Percentiles rank a stretch among this genome's conserved stretches.
Evolutionary conservation across 2,888 invertebrate species (phyloP).

Genomic region (Sarcophaga caerulescens): DNA sequence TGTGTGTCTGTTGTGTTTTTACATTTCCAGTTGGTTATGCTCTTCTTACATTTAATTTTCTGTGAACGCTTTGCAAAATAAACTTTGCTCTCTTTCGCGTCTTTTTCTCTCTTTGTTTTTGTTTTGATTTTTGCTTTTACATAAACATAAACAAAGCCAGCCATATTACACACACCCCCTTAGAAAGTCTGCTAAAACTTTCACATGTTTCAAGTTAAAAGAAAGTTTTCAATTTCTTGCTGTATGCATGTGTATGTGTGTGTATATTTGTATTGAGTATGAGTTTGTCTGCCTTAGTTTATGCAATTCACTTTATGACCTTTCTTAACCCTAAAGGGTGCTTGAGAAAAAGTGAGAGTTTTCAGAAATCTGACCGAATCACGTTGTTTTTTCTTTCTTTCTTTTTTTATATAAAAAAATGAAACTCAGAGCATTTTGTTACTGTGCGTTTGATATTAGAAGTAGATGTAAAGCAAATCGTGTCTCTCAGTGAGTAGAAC

Average conservation of each 20-base stretch:
- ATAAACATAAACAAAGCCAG: background rate
- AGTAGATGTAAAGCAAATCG: background rate
- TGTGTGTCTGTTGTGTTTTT: conserved; percentile 1
- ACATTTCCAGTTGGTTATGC: background rate
- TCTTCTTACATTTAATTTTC: background rate
- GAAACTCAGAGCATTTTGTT: too few relatives aligned
- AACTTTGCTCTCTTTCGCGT: conserved; percentile 2
- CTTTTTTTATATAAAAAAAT: background rate
- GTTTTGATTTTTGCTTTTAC: background rate
- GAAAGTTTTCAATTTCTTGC: conserved; percentile 12
- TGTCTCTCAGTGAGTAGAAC: background rate
- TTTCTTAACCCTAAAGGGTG: conserved; percentile 57
- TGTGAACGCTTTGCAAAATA: background rate
- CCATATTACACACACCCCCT: conserved; percentile 13
- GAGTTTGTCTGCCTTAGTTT: background rate
- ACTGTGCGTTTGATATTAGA: background rate
- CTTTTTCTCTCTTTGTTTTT: background rate
- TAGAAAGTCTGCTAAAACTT: conserved; percentile 29
- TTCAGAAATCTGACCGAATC: conserved; percentile 30
- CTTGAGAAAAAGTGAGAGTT: background rate
- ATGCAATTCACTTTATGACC: conserved; percentile 54
- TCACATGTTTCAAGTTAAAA: background rate
- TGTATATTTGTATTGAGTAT: background rate
- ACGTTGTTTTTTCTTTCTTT: conserved; percentile 9
- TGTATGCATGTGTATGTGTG: background rate